Evolutionary conservation across 2,888 invertebrate genomes (phyloP).

Genomic region (Aporophyla lueneburgensis): DNA sequence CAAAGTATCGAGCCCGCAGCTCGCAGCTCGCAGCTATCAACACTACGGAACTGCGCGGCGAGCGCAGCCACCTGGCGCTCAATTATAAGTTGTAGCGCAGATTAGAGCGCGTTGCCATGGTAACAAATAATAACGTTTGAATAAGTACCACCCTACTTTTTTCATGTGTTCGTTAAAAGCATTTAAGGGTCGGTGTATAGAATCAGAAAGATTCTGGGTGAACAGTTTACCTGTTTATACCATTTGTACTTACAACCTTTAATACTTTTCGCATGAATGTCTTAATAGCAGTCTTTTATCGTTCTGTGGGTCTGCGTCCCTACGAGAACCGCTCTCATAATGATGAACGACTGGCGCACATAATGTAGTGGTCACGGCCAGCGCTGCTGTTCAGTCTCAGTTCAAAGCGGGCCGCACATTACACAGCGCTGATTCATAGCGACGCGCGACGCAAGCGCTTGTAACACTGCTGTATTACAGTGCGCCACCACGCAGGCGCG

Average conservation of each 20-base stretch:
- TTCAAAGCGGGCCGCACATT: conserved; percentile 35
- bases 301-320: background rate
- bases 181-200: background rate
- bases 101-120: background rate
- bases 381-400: conserved; percentile 32
- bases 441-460: conserved; percentile 37
- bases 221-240: background rate
- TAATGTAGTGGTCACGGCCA: conserved; percentile 45
- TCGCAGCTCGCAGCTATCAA: background rate
- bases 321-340: conserved; percentile 7
- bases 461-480: conserved; percentile 32
- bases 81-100: background rate
- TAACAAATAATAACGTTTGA: background rate
- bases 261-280: background rate
- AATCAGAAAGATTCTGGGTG: background rate
- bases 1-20: background rate
- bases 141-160: background rate
- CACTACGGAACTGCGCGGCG: background rate
- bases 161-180: background rate
- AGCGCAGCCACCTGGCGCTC: too few relatives aligned
- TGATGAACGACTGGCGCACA: conserved; percentile 35
- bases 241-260: background rate
- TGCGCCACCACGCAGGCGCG: background rate
- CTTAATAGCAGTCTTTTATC: background rate
- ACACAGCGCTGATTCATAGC: conserved; percentile 34